A percentile compares a stretch with the other conserved stretches of the same genome.
These are phyloP conservation scores for Sebastolobus altivelis DNA, from an alignment of 2,797 vertebrate species.

Conservation along the genomic window DNA sequence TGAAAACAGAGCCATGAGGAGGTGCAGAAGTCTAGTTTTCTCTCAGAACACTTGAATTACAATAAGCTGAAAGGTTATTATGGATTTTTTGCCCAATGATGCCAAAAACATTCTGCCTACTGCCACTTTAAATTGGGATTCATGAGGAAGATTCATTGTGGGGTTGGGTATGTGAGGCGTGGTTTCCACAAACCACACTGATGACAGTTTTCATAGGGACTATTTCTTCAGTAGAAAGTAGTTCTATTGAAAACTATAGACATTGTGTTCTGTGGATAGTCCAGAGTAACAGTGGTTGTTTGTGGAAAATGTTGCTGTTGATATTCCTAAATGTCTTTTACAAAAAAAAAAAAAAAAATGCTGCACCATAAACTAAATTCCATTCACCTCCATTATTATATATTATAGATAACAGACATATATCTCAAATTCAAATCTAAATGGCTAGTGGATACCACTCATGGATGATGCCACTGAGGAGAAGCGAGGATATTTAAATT, in stretches of 20 bases:
- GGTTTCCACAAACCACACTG: not conserved
- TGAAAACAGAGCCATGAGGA: too few relatives aligned
- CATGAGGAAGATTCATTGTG: not conserved
- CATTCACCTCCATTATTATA: not conserved
- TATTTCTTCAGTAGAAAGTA: not conserved
- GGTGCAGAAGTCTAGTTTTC: too few relatives aligned
- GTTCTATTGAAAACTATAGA: not conserved
- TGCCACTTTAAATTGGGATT: not conserved
- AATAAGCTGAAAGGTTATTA: too few relatives aligned
- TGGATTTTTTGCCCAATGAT: too few relatives aligned
- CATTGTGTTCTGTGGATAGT: not conserved
- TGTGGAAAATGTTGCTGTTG: not conserved
- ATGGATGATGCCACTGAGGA: not conserved
- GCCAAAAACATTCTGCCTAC: too few relatives aligned
- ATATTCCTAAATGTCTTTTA: not conserved
- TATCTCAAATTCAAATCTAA: not conserved
- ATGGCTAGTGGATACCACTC: not conserved
- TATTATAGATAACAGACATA: too few relatives aligned
- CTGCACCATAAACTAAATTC: not conserved
- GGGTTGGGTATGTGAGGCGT: not conserved
- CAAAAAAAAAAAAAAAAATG: not conserved
- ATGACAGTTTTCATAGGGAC: not conserved
- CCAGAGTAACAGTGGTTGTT: not conserved
- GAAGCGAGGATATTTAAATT: not conserved
- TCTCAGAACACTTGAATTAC: too few relatives aligned